Evolutionary conservation across 2,113 vertebrate species (phyloP).

Genomic region (Neodon shergylaensis): DNA sequence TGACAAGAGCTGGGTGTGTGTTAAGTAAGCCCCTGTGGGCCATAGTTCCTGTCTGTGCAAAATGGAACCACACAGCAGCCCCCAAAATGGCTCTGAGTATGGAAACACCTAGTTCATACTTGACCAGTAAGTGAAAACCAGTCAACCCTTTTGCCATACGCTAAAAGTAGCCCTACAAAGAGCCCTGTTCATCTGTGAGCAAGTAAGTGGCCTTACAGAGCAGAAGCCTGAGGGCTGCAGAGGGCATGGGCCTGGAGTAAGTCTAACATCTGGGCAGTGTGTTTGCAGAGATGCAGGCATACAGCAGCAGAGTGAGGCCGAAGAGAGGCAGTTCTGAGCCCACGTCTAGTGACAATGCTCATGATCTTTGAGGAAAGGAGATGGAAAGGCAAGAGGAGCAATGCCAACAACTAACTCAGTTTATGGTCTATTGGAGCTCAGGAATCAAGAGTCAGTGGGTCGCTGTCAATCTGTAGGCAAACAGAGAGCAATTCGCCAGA

Average conservation of each 20-base stretch:
- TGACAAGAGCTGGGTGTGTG: neutral
- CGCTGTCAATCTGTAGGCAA: neutral
- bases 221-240: neutral
- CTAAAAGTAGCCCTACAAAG: neutral
- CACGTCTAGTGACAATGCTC: neutral
- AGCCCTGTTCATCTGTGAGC: neutral
- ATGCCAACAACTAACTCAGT: neutral
- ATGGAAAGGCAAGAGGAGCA: neutral
- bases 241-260: neutral
- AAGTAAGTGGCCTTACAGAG: neutral
- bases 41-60: neutral
- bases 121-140: constrained; percentile 34
- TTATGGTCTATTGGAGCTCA: neutral
- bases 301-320: neutral
- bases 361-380: neutral
- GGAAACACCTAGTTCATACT: constrained; percentile 10
- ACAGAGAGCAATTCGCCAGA: neutral
- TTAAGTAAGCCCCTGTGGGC: neutral
- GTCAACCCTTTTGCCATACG: constrained; percentile 2
- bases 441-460: neutral
- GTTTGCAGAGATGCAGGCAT: neutral
- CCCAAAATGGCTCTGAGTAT: neutral
- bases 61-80: neutral
- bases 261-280: neutral
- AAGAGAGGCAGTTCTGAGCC: neutral